Percentiles rank a stretch among this genome's conserved stretches.
These are phyloP conservation scores for Phyllotreta striolata DNA, from an alignment of 2,888 invertebrate species.

Conservation along the genomic window DNA sequence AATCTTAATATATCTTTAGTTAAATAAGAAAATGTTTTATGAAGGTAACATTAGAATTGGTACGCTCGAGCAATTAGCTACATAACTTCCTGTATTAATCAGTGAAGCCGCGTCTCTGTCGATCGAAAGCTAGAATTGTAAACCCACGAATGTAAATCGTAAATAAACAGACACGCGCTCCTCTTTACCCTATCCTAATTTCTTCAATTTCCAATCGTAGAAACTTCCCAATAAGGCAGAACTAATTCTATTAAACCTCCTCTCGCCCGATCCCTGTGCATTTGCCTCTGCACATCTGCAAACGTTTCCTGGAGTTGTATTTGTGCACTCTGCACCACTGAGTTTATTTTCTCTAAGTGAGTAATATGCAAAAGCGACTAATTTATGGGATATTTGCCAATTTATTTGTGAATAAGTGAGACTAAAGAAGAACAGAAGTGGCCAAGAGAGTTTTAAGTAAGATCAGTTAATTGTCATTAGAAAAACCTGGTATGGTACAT, in stretches of 20 bases:
- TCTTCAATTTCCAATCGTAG: constrained; percentile 27
- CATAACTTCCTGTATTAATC: constrained; percentile 19
- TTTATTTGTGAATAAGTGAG: too few relatives aligned
- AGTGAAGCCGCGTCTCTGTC: constrained; percentile 1
- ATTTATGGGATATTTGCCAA: constrained; percentile 30
- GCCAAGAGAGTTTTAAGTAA: too few relatives aligned
- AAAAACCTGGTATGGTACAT: too few relatives aligned
- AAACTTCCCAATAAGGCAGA: constrained; percentile 31
- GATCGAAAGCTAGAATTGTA: constrained; percentile 17
- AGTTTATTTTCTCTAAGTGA: constrained; percentile 39
- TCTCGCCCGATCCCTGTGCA: constrained; percentile 6
- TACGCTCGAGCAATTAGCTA: too few relatives aligned
- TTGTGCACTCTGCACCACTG: constrained; percentile 39
- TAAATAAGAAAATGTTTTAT: too few relatives aligned
- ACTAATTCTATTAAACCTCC: constrained; percentile 32
- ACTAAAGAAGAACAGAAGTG: too few relatives aligned
- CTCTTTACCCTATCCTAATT: constrained; percentile 13
- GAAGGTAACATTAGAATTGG: too few relatives aligned
- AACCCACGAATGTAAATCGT: constrained; percentile 24
- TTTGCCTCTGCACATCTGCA: constrained; percentile 14
- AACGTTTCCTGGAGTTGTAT: constrained; percentile 23
- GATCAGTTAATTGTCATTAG: too few relatives aligned
- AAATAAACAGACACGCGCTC: constrained; percentile 20
- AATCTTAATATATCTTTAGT: too few relatives aligned
- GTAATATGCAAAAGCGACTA: constrained; percentile 39